phyloP scores from a whole-genome alignment of 2,113 vertebrate genomes.

The Ophthalmolycus amberensis region DNA sequence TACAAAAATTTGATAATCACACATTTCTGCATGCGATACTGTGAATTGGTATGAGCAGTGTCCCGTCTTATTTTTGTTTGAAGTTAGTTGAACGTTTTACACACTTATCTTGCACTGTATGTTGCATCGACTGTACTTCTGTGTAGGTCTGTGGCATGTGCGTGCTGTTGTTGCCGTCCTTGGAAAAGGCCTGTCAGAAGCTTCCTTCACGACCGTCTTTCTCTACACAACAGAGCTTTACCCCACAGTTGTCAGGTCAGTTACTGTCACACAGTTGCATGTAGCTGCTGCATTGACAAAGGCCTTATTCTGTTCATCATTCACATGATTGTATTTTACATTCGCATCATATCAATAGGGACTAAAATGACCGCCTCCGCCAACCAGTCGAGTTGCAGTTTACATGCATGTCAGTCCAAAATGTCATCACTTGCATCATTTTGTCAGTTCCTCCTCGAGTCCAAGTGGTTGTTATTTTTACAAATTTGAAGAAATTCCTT shows the following conservation, averaged over 20 bases:
- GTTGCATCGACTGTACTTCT: neutral
- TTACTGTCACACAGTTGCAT: neutral
- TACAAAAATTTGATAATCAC: neutral
- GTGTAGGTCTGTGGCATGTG: constrained; percentile 74
- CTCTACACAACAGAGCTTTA: constrained; percentile 89
- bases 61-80: neutral
- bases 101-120: neutral
- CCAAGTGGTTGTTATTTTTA: too few species aligned
- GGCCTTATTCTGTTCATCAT: neutral
- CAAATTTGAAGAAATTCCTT: too few species aligned
- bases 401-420: too few species aligned
- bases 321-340: neutral
- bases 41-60: neutral
- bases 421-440: too few species aligned
- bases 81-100: neutral
- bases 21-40: neutral
- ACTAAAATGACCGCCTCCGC: too few species aligned
- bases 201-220: constrained; percentile 84
- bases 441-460: neutral
- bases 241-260: constrained; percentile 88
- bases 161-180: constrained; percentile 76
- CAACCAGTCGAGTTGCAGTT: too few species aligned
- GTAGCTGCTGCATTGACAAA: neutral
- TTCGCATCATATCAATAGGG: too few species aligned
- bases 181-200: constrained; percentile 88